Evolutionary conservation across 2,888 invertebrate species (phyloP), one percentile per base, ranked within the genome.

Genomic region (Tromatobia lineatoria): DNA sequence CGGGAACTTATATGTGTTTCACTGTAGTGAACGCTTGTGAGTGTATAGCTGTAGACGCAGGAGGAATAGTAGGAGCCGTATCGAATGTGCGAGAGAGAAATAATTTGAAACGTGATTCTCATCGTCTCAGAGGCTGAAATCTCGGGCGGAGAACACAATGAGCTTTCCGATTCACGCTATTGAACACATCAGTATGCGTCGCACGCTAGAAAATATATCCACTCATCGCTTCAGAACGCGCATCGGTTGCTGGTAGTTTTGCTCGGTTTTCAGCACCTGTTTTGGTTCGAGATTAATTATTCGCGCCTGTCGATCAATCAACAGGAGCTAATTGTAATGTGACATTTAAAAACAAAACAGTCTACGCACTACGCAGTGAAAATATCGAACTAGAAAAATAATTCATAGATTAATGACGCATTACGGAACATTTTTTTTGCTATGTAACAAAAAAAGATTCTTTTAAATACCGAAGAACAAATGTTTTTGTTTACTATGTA

Each of bases 61-160:
- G 23, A 6, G 23, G 23, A 54, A 20, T 20, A 11, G 11, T 20
- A 2, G 54, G 11, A 54, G 54, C 2, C 11, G 54, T 23, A 23
- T 54, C 54, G 54, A 54, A 20, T 20, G 54, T 10, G 23, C 52
- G 18, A 52, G 23, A 20, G 54, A 54, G 54, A 54, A 54, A 23
- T 11, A 54, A 18, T 11, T 11, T 11, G 10, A 20, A 10, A 23
- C 54, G 54, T 54, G 54, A 20, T 54, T 54, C 54, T 8, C 54
- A 20, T 52, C 18, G 18, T 47, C 47, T 47, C 7, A 54, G 54
- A 20, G 20, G 18, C 20, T 18, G 11, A 54, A 54, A 54, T 23
- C 23, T 54, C 23, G 54, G 6, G 52, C 52, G 6, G 18, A 52
- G 18, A 18, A 20, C 23, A 54, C 54, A 54, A 54, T 54, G 54